Base-by-base conservation (phyloP, 92 coral and sea anemone genomes). In the Porites evermanni region DNA sequence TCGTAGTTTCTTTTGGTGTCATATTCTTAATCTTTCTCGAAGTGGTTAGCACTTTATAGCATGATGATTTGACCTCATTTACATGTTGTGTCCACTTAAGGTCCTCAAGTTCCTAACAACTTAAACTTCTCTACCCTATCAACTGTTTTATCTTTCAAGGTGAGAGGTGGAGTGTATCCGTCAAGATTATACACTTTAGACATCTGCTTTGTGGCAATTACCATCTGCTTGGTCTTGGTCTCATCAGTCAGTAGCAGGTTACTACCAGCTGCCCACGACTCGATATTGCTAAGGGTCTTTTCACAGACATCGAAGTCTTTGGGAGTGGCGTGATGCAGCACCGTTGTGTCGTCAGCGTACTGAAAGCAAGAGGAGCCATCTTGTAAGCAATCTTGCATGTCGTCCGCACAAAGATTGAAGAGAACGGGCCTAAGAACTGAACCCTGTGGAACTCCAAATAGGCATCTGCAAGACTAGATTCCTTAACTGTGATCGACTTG, bases 191-290 rank as follows among this genome's bases (percentile, higher is more conserved):
- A 58, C 68, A 78, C 58, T 65, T 67, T 86, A 24, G 84, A 78
- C 79, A 78, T 86, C 68, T 86, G 89, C 56, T 68, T 53, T 12
- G 75, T 79, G 29, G 78, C 10, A 47, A 78, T 67, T n/a, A 78
- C 50, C 89, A 86, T 86, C 84, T 86, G 89, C 51, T 86, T 86
- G 61, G 87, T 88, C 77, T 88, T 74, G 17, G 82, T 72, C n/a
- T 77, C 82, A 66, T 64, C 67, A 7, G 74, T 44, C 56, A 87
- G 59, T 29, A 29, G 32, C n/a, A 87, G 81, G 51, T 72, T 86
- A 50, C 51, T 77, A 72, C 53, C 67, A 47, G 80, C 59, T 44
- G 70, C 75, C 82, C 77, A 75, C 53, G 74, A 60, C 72, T 84
- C 82, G 66, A 84, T 59, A 72, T 81, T 74, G 12, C 32, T 20